These are phyloP conservation scores for Zeuzera pyrina DNA, from an alignment of 2,888 invertebrate genomes.

Conservation along the genomic window DNA sequence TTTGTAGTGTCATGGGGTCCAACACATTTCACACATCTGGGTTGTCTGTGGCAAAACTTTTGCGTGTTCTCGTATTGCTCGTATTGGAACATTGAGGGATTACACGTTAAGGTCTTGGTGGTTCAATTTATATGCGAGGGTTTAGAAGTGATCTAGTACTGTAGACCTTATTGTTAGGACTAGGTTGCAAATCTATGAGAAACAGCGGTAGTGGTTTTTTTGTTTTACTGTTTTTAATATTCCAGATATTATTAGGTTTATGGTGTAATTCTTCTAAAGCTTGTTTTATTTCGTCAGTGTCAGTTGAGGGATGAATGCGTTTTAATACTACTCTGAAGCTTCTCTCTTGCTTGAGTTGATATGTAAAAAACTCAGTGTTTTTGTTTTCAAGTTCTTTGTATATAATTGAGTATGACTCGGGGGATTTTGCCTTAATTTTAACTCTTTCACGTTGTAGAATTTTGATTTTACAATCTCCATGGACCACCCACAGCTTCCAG, in stretches of 20 bases:
- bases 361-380: slow-evolving; percentile 5
- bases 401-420: slow-evolving; percentile 2
- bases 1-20: slow-evolving; percentile 9
- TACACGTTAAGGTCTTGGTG: slow-evolving; percentile 14
- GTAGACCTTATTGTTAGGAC: slow-evolving; percentile 8
- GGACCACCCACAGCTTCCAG: slow-evolving; percentile 8
- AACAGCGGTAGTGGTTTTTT: slow-evolving; percentile 12
- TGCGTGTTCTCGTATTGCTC: slow-evolving; percentile 19
- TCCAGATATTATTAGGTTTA: slow-evolving; percentile 12
- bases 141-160: slow-evolving; percentile 3
- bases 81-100: slow-evolving; percentile 19
- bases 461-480: slow-evolving; percentile 9
- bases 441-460: slow-evolving; percentile 2
- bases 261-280: slow-evolving; percentile 10
- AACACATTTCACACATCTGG: slow-evolving; percentile 19
- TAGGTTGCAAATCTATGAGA: slow-evolving; percentile 7
- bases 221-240: slow-evolving; percentile 10
- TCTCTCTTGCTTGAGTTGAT: slow-evolving; percentile 6
- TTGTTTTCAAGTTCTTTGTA: slow-evolving; percentile 3
- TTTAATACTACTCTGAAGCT: slow-evolving; percentile 5
- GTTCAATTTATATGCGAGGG: slow-evolving; percentile 5
- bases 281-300: slow-evolving; percentile 10
- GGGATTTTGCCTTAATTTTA: background rate
- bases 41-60: slow-evolving; percentile 14
- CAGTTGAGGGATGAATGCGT: slow-evolving; percentile 13